Percentiles rank a stretch among this genome's conserved stretches.
phyloP scores from a whole-genome alignment of 2,113 vertebrate genomes.

The Odobenus rosmarus region DNA sequence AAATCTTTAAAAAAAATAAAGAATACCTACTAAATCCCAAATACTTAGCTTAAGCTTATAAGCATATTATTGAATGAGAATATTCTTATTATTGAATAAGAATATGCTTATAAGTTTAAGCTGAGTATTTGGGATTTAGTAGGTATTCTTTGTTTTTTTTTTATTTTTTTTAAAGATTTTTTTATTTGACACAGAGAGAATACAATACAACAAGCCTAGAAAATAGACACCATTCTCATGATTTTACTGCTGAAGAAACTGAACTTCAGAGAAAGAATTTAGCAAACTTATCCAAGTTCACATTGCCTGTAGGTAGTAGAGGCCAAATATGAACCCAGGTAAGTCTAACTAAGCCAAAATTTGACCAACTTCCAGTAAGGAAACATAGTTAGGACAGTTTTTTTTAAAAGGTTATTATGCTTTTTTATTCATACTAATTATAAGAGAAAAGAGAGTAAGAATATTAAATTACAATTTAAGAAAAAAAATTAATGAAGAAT shows the following conservation, averaged over 20 bases:
- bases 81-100: too few species aligned
- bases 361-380: neutral
- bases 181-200: too few species aligned
- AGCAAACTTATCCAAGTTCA: neutral
- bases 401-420: neutral
- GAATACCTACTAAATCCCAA: neutral
- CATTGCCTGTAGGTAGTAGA: neutral
- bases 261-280: neutral
- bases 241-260: neutral
- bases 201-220: neutral
- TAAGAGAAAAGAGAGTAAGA: neutral
- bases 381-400: neutral
- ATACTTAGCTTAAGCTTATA: neutral
- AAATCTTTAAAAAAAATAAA: neutral
- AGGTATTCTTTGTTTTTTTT: too few species aligned
- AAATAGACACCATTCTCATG: neutral
- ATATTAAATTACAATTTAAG: neutral
- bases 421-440: neutral
- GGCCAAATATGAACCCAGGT: neutral
- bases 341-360: neutral
- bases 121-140: too few species aligned
- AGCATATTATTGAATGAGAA: too few species aligned
- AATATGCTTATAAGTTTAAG: too few species aligned
- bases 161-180: too few species aligned
- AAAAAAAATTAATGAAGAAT: neutral